A percentile compares a stretch with the other conserved stretches of the same genome.
These are phyloP conservation scores for Danio albolineatus DNA, from an alignment of 2,797 vertebrate genomes.

Conservation along the genomic window DNA sequence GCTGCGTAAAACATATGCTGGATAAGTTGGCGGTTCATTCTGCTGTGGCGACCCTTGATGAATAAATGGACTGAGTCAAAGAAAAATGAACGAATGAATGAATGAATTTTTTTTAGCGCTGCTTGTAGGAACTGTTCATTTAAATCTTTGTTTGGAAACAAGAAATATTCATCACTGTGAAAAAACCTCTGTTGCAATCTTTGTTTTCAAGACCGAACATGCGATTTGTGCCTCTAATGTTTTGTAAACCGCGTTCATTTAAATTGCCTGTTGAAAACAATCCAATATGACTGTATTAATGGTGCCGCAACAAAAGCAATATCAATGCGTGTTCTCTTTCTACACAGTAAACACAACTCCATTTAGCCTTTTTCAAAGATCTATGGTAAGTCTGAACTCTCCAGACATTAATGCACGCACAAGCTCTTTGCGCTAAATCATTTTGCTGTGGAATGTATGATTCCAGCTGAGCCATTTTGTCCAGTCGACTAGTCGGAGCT, in stretches of 20 bases:
- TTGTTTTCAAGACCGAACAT: background rate
- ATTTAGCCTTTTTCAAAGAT: slow-evolving; percentile 15
- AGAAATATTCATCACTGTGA: too few species aligned
- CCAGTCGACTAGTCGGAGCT: slow-evolving; percentile 22
- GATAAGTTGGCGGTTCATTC: too few species aligned
- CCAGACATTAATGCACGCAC: background rate
- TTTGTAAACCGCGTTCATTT: background rate
- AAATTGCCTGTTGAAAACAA: background rate
- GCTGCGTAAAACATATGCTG: too few species aligned
- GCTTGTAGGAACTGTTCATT: too few species aligned
- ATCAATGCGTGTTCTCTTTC: background rate
- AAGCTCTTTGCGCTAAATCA: slow-evolving; percentile 30
- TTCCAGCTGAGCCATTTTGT: slow-evolving; percentile 44
- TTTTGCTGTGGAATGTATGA: slow-evolving; percentile 16
- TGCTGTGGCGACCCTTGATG: too few species aligned
- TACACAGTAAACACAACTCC: background rate
- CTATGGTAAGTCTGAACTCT: background rate
- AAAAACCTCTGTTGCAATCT: too few species aligned
- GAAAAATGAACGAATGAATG: too few species aligned
- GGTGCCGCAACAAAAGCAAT: background rate
- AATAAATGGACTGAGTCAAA: too few species aligned
- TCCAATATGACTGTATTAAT: background rate
- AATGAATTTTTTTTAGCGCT: too few species aligned
- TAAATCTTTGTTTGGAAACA: too few species aligned
- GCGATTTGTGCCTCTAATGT: background rate